Evolutionary conservation across 2,888 invertebrate genomes (phyloP).

Genomic region (Chaetoderma sp.): DNA sequence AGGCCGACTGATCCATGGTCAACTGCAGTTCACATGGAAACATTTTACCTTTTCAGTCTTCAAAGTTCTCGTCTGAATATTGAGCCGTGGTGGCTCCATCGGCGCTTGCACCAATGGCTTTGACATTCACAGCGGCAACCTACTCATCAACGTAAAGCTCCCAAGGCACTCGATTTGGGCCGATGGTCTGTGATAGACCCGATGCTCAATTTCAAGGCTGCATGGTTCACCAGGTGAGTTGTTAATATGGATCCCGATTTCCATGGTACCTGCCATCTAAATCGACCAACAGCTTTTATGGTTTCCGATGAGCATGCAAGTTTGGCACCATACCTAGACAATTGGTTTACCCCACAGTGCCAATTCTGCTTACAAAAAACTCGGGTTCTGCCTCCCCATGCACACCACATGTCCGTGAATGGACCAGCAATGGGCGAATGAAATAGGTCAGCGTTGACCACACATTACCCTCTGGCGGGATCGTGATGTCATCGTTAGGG

Average conservation of each 20-base stretch:
- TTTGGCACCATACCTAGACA: conserved; percentile 79
- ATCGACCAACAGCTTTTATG: conserved; percentile 77
- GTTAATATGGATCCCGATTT: conserved; percentile 80
- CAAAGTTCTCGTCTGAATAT: conserved; percentile 76
- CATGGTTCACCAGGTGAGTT: conserved; percentile 77
- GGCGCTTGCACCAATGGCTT: conserved; percentile 75
- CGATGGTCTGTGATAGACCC: conserved; percentile 32
- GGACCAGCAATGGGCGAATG: conserved; percentile 16
- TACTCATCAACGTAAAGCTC: conserved; percentile 75
- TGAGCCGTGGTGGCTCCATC: conserved; percentile 72
- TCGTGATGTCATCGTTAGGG: conserved; percentile 64
- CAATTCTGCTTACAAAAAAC: conserved; percentile 85
- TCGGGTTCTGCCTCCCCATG: conserved; percentile 72
- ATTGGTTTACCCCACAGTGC: conserved; percentile 84
- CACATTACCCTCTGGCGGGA: conserved; percentile 39
- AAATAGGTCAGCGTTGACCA: conserved; percentile 76
- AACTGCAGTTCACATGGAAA: conserved; percentile 75
- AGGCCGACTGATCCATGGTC: conserved; percentile 56
- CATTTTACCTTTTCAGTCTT: conserved; percentile 72
- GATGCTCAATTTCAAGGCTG: conserved; percentile 77
- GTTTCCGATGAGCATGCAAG: conserved; percentile 75
- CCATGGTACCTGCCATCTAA: conserved; percentile 81
- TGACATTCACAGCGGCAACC: conserved; percentile 73
- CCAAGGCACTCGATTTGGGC: conserved; percentile 56
- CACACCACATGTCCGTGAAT: too few species aligned